A percentile compares a stretch with the other conserved stretches of the same genome.
Conservation (phyloP, 1,140 invertebrate species). For the Orius insidiosus region DNA sequence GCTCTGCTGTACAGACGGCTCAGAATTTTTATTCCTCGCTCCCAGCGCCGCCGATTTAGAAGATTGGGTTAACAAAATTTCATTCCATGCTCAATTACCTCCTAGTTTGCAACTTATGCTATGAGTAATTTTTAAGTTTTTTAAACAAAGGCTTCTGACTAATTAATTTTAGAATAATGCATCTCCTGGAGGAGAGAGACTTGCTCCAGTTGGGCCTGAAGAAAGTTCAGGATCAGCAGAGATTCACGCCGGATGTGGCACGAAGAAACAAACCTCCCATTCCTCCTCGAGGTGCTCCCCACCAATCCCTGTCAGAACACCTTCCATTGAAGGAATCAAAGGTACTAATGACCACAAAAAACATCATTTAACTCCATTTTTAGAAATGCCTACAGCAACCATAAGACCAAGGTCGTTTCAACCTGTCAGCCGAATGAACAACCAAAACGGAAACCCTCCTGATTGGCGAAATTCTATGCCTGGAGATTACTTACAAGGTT, state of each 20-base stretch:
- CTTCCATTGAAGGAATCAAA: background rate
- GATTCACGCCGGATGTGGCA: conserved; percentile 32
- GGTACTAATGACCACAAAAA: too few species aligned
- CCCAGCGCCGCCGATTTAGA: conserved; percentile 54
- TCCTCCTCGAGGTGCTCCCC: conserved; percentile 20
- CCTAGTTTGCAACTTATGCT: conserved; percentile 76
- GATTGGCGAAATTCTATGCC: conserved; percentile 17
- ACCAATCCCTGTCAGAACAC: conserved; percentile 18
- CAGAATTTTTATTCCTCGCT: conserved; percentile 81
- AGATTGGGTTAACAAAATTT: conserved; percentile 88
- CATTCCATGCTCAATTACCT: conserved; percentile 80
- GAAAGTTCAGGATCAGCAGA: conserved; percentile 24
- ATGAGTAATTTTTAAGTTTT: too few species aligned
- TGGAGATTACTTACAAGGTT: background rate
- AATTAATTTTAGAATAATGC: conserved; percentile 25
- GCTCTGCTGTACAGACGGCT: conserved; percentile 74
- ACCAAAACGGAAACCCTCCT: conserved; percentile 16
- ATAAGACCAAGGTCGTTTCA: conserved; percentile 17
- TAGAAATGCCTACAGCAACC: background rate
- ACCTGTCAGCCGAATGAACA: conserved; percentile 7
- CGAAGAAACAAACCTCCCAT: conserved; percentile 22
- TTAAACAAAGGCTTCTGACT: too few species aligned
- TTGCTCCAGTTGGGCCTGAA: conserved; percentile 2
- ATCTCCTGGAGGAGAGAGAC: conserved; percentile 18
- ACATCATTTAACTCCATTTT: too few species aligned